Base-by-base conservation (phyloP, 2,797 vertebrate genomes). In the Antennarius maculatus region DNA sequence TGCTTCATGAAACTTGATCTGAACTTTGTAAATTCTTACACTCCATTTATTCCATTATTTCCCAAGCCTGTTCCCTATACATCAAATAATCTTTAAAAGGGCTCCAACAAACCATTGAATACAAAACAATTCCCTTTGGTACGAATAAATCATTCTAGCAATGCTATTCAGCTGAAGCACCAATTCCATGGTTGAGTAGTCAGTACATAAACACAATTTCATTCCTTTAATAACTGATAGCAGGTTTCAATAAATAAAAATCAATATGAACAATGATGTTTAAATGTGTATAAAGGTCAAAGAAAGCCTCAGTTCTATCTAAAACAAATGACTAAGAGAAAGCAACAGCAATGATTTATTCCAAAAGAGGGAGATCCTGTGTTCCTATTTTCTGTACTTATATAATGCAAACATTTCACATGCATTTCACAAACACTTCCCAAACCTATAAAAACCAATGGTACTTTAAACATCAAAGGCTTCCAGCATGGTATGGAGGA, bases 391-490 rank as follows among this genome's bases (percentile, higher is more conserved):
- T 56, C 41, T 66, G 78, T 85, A 68, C 69, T 52, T 84, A 77
- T 84, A 65, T 23, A 87, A 68, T 80, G 72, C 48, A 72, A 69
- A 80, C 62, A 85, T 81, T 82, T 85, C 85, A 88, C 66, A 61
- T 73, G 68, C 66, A 34, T 34, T 23, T 23, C 23, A 23, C 23
- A 23, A 23, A 23, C 23, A 23, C 2, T 23, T 23, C 23, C 23
- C 1, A 85, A 88, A 89, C 76, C 73, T 81, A 88, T 82, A 72
- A 84, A 81, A 76, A 80, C 74, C 78, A 73, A 54, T 64, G 69
- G 65, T 74, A 65, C 79, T 85, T 84, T 76, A 82, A 76, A 92
- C 89, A 86, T 92, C 89, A 92, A 92, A 92, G 84, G 61, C 57
- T 76, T 52, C 49, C 74, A 82, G 76, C 69, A 54, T 57, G 59